These are phyloP conservation scores for Nomada goodeniana DNA, from an alignment of 2,888 invertebrate species.

Conservation along the genomic window DNA sequence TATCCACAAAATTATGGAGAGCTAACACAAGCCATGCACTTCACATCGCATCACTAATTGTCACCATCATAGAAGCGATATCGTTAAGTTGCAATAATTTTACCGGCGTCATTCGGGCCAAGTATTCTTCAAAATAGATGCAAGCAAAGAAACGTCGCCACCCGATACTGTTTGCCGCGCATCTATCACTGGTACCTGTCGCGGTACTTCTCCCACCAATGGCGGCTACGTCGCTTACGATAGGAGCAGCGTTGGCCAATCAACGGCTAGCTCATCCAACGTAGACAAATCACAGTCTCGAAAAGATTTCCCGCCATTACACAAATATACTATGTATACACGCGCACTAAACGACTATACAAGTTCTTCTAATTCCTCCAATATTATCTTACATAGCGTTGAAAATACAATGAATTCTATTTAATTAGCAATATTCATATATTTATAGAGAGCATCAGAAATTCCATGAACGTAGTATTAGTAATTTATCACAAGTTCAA, in stretches of 20 bases:
- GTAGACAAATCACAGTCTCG: not conserved
- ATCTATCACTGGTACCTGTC: constrained; percentile 47
- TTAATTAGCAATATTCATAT: no score
- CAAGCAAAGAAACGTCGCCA: constrained; percentile 18
- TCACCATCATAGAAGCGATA: constrained; percentile 20
- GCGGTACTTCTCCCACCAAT: constrained; percentile 44
- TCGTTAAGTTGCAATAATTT: constrained; percentile 29
- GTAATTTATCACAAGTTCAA: no score
- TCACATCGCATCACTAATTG: constrained; percentile 35
- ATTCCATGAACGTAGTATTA: no score
- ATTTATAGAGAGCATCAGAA: no score
- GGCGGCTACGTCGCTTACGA: not conserved
- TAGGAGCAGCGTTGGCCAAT: constrained; percentile 15
- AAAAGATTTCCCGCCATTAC: constrained; percentile 21
- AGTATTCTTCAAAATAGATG: constrained; percentile 6
- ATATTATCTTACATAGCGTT: no score
- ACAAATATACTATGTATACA: not conserved
- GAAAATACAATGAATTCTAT: no score
- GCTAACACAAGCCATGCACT: constrained; percentile 21
- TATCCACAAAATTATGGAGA: constrained; percentile 10
- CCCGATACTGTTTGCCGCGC: constrained; percentile 52
- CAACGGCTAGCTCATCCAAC: not conserved
- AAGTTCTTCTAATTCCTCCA: no score
- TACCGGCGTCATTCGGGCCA: constrained; percentile 40
- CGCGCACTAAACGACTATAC: no score